These are phyloP conservation scores for Betta splendens DNA, from an alignment of 2,797 vertebrate species.

Conservation along the genomic window DNA sequence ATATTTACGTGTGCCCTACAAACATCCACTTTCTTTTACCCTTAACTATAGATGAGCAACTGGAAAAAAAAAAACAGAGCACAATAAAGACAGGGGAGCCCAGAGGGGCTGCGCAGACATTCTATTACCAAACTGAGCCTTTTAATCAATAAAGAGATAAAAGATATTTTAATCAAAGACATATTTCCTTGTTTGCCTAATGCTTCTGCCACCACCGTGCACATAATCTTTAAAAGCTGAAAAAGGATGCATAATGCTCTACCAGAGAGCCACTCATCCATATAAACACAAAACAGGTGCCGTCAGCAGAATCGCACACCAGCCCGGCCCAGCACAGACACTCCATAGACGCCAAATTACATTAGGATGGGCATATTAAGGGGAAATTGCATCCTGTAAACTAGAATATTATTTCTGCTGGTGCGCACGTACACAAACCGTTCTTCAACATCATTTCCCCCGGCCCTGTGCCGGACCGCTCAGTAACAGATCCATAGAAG, in stretches of 20 bases:
- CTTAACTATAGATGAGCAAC: slow-evolving; percentile 10
- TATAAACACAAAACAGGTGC: slow-evolving; percentile 82
- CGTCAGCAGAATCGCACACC: slow-evolving; percentile 87
- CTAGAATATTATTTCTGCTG: slow-evolving; percentile 84
- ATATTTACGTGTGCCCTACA: no score
- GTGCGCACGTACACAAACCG: slow-evolving; percentile 54
- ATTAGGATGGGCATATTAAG: slow-evolving; percentile 94
- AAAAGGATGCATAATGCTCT: slow-evolving; percentile 80
- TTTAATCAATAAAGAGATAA: slow-evolving; percentile 89
- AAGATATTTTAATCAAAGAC: slow-evolving; percentile 86
- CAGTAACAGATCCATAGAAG: slow-evolving; percentile 59
- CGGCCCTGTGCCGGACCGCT: slow-evolving; percentile 41
- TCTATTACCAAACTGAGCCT: slow-evolving; percentile 82
- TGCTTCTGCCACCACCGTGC: slow-evolving; percentile 72
- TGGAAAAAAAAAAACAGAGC: slow-evolving; percentile 30
- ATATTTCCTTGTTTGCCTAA: slow-evolving; percentile 81
- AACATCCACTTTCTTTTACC: slow-evolving; percentile 8
- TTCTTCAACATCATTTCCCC: slow-evolving; percentile 65
- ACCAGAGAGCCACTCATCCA: slow-evolving; percentile 76
- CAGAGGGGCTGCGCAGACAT: slow-evolving; percentile 62
- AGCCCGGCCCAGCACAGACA: slow-evolving; percentile 77
- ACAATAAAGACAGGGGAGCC: slow-evolving; percentile 36
- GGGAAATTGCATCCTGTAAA: slow-evolving; percentile 95
- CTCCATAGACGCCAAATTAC: slow-evolving; percentile 89
- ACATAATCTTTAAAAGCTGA: slow-evolving; percentile 81